A percentile compares a stretch with the other conserved stretches of the same genome.
Conservation (phyloP, 1,140 invertebrate species). For the Delia radicum region DNA sequence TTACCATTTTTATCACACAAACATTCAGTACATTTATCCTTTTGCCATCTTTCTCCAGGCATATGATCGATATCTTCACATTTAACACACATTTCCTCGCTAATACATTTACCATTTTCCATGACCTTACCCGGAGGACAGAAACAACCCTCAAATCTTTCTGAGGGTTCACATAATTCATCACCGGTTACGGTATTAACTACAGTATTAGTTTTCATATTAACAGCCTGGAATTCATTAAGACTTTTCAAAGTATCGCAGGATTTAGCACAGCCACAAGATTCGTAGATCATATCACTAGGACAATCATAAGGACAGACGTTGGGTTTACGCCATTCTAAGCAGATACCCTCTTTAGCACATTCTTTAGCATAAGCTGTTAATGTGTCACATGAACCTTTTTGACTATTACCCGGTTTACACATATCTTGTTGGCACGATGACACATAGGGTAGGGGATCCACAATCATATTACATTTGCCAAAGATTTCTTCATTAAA, state of each 20-base stretch:
- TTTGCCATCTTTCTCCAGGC: conserved; percentile 60
- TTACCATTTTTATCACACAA: conserved; percentile 61
- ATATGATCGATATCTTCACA: conserved; percentile 55
- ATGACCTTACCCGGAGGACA: conserved; percentile 70
- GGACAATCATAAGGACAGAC: conserved; percentile 66
- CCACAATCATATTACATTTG: conserved; percentile 71
- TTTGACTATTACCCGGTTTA: conserved; percentile 58
- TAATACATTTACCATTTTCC: conserved; percentile 55
- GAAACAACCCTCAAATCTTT: conserved; percentile 75
- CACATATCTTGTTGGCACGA: conserved; percentile 71
- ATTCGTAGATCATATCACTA: conserved; percentile 64
- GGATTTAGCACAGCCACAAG: conserved; percentile 72
- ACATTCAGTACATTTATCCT: conserved; percentile 76
- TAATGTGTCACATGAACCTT: conserved; percentile 64
- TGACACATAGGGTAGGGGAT: conserved; percentile 66
- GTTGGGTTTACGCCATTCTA: conserved; percentile 66
- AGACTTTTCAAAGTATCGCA: conserved; percentile 63
- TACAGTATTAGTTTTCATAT: conserved; percentile 44
- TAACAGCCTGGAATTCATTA: conserved; percentile 54
- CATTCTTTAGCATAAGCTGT: conserved; percentile 76
- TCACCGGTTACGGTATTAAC: conserved; percentile 56
- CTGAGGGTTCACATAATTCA: conserved; percentile 58
- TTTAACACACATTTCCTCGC: conserved; percentile 43
- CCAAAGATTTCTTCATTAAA: conserved; percentile 66
- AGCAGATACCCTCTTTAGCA: conserved; percentile 65